Evolutionary conservation across 2,888 invertebrate genomes (phyloP), one percentile per base, ranked within the genome.

Genomic region (Ophion costatus): DNA sequence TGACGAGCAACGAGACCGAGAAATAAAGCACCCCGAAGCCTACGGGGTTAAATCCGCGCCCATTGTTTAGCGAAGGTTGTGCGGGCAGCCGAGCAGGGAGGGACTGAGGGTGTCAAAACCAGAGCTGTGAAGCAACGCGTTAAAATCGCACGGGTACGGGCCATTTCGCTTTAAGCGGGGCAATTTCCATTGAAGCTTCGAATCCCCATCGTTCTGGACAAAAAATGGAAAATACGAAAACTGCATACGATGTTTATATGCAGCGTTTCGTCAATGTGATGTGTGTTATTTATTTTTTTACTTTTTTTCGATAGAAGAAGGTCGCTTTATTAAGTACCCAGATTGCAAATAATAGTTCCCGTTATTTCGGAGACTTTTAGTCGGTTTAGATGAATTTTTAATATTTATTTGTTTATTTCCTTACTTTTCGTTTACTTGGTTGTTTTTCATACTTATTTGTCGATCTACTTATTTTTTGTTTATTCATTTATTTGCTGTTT

Each of bases 131-230:
- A 24, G 64, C 57, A 29, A 71, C 71, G 29, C 56, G 33, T 80
- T 80, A 22, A 71, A 76, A 79, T 83, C 61, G 69, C 51, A 70
- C 70, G 64, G 59, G 70, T 59, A 80, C 80, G 70, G 22, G 67
- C 45, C 24, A 45, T 67, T 69, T 51, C 45, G 24, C 45, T 51
- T 69, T 69, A 51, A 6, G 10, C 51, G 51, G 20, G 24, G 17
- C 69, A 51, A 45, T 51, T 69, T 24, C 11, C 42, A 67, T 67
- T 67, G 11, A 42, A 7, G 29, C 14, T 7, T 29, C 14, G 63
- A 29, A 20, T 45, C 20, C 51, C 22, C 7, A 5, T 14, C 2
- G 1, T 42, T 10, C 22, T 64, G 14, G 9, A 64, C 4, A n/a
- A 64, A 20, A n/a, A 64, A 64, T 17, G 14, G 17, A 17, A 51